Conservation (phyloP, 2,113 vertebrate genomes). For the Indicator indicator region DNA sequence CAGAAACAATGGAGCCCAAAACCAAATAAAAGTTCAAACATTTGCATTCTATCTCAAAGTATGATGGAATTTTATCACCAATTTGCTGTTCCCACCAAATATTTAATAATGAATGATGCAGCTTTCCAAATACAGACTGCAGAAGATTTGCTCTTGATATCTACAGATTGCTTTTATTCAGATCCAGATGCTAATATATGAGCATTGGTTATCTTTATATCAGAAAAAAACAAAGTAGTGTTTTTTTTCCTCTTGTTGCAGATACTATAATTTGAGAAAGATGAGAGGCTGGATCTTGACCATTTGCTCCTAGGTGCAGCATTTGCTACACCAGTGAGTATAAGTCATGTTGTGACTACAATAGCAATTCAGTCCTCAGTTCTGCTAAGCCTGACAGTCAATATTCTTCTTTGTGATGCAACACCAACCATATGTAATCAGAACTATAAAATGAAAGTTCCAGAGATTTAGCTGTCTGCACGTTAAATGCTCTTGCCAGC, state of each 20-base stretch:
- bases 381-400: not conserved
- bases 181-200: not conserved
- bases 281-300: constrained; percentile 47
- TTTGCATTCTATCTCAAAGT: not conserved
- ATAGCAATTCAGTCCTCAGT: not conserved
- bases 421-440: not conserved
- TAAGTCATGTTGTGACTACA: not conserved
- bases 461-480: not conserved
- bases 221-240: not conserved
- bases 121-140: not conserved
- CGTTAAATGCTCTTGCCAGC: rapidly evolving
- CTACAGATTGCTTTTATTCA: not conserved
- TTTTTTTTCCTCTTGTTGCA: not conserved
- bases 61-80: constrained; percentile 18
- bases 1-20: not conserved
- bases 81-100: not conserved
- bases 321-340: constrained; percentile 28
- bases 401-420: not conserved
- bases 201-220: not conserved
- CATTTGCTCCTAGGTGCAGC: constrained; percentile 50
- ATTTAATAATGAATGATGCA: not conserved
- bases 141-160: not conserved
- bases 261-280: not conserved
- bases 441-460: not conserved
- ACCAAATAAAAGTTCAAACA: not conserved